These are phyloP conservation scores for Pteria penguin DNA, from an alignment of 2,888 invertebrate genomes.

Conservation along the genomic window DNA sequence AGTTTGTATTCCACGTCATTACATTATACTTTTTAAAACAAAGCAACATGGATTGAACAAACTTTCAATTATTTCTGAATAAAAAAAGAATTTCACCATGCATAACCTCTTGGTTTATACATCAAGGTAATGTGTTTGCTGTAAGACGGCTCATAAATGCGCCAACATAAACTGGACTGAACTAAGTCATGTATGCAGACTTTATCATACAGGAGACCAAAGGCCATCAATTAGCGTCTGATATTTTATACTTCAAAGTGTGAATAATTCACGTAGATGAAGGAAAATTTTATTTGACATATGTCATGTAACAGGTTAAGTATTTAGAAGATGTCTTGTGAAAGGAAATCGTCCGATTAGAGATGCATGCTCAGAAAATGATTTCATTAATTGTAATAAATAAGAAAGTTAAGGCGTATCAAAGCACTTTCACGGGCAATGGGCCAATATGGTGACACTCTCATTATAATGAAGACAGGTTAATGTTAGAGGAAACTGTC, in stretches of 20 bases:
- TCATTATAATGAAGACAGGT: not conserved
- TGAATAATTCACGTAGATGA: not conserved
- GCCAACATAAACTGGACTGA: conserved; percentile 9
- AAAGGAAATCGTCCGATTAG: not conserved
- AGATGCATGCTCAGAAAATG: not conserved
- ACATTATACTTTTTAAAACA: no score
- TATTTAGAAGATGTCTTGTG: not conserved
- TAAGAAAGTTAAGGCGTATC: not conserved
- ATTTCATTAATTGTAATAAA: not conserved
- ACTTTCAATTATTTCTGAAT: no score
- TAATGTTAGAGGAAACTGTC: not conserved
- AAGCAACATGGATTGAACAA: no score
- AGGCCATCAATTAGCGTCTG: conserved; percentile 2
- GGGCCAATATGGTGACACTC: not conserved
- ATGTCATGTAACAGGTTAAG: not conserved
- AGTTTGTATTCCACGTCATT: no score
- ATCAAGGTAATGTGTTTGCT: conserved; percentile 17
- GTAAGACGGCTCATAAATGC: conserved; percentile 25
- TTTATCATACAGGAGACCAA: conserved; percentile 23
- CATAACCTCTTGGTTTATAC: not conserved
- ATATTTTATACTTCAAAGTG: not conserved
- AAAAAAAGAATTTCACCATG: not conserved
- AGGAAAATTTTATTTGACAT: not conserved
- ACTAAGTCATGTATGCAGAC: conserved; percentile 25
- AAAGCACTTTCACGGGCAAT: not conserved